Evolutionary conservation across 92 coral and sea anemone genomes (phyloP).

Genomic region (Phenganax stokvisi): DNA sequence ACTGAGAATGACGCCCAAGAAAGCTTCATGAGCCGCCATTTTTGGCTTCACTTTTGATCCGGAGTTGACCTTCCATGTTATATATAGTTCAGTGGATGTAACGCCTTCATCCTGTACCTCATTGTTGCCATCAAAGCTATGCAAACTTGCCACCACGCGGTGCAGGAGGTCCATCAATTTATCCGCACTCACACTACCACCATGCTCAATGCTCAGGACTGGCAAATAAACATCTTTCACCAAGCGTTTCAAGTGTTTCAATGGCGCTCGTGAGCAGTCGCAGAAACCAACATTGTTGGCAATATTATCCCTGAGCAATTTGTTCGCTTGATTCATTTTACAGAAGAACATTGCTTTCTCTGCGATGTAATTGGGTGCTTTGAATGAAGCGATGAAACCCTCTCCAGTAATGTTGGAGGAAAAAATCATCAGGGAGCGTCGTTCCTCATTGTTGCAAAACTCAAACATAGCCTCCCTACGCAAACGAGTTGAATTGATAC

Average conservation of each 20-base stretch:
- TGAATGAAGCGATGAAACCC: slow-evolving; percentile 69
- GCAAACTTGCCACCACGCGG: slow-evolving; percentile 81
- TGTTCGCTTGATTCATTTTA: slow-evolving; percentile 62
- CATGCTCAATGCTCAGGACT: slow-evolving; percentile 93
- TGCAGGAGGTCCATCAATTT: slow-evolving; percentile 95
- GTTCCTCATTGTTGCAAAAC: slow-evolving; percentile 96
- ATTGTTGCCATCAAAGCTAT: slow-evolving; percentile 74
- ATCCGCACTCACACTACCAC: slow-evolving; percentile 95
- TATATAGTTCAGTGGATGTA: not conserved
- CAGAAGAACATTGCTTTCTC: slow-evolving; percentile 91
- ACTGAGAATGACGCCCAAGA: no score
- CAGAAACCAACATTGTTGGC: slow-evolving; percentile 86
- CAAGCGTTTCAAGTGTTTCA: slow-evolving; percentile 60
- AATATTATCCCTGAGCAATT: slow-evolving; percentile 81
- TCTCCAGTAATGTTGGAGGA: slow-evolving; percentile 64
- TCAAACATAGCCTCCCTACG: slow-evolving; percentile 94
- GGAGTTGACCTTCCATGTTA: not conserved
- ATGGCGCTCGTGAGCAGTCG: slow-evolving; percentile 78
- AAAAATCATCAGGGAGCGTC: slow-evolving; percentile 65
- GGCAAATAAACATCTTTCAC: slow-evolving; percentile 91
- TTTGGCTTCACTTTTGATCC: not conserved
- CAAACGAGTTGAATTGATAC: not conserved
- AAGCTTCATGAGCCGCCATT: no score
- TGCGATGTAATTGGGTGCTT: slow-evolving; percentile 66
- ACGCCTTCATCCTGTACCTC: slow-evolving; percentile 42